Evolutionary conservation across 2,797 vertebrate genomes (phyloP), one percentile per base, ranked within the genome.

Genomic region (Syngnathus acus): DNA sequence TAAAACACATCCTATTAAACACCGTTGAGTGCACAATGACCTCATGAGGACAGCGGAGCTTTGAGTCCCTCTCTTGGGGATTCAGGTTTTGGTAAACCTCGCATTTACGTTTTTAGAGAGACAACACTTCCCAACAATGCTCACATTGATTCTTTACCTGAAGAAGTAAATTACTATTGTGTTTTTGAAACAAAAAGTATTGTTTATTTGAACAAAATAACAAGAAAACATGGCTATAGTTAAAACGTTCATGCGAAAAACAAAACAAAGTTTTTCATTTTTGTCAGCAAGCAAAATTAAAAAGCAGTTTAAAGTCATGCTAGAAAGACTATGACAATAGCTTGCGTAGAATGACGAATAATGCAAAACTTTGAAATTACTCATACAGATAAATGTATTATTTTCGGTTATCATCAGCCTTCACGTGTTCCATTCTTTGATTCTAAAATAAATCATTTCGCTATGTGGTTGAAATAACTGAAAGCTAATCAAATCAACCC

Each of bases 1-100:
- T 68, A 80, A 84, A 84, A 84, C 81, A 83, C 83, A 87, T 86
- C 84, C 83, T 83, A 82, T 89, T 89, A 86, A 87, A 84, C 85
- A 83, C 84, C 74, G 77, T 77, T 84, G 81, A 82, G 83, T 82
- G 75, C 82, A 83, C 82, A 79, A 75, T 79, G 78, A 85, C 80
- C 82, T 84, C 72, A 78, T 79, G 77, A 85, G 84, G 78, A 81
- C 84, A 84, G 71, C 78, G 75, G 54, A 6, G 74, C 78, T 81
- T 85, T 83, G 76, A 81, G 82, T 72, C 71, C 64, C 68, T 77
- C 43, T 55, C 48, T 62, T 63, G 72, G 77, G 72, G 72, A 71
- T 79, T 78, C 78, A 39, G n/a, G 72, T 84, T 82, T 82, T 74
- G 64, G 75, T 79, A 80, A 73, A 83, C 69, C 39, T 70, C 17